Base-by-base conservation (phyloP, 2,888 invertebrate species). In the Ichneumoninae sp. region DNA sequence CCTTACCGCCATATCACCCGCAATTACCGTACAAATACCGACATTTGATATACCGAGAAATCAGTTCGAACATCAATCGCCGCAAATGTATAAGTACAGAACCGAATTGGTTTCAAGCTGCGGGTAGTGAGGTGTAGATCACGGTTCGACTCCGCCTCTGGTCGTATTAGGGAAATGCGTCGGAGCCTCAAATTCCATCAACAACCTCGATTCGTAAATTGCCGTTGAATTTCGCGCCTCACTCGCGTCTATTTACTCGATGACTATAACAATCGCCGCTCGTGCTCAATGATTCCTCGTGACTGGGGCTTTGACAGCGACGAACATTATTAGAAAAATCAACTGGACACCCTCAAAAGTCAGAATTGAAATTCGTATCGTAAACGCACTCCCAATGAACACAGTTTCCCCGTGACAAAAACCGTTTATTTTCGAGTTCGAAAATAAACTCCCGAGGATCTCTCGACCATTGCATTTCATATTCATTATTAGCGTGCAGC, bases 401-500 rank as follows among this genome's bases (percentile, higher is more conserved):
- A 60, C 30, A n/a, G 33, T 33, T 62, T n/a, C 52, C n/a, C 7
- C n/a, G 60, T 62, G 13, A 30, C 13, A 62, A 62, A 62, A 62
- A 62, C 13, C 7, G 30, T 30, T n/a, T n/a, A n/a, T n/a, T n/a
- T n/a, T n/a, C n/a, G 36, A 40, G 22, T 44, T 62, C 22, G 22
- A n/a, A 26, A 33, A 50, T 68, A 60, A 40, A 77, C 54, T 70
- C 57, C 30, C 52, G 22, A 47, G 16, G 52, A 52, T 75, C 71
- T 71, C 78, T 76, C 36, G 36, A 50, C n/a, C 81, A 72, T 16
- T 70, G 85, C 85, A 89, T 88, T 88, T 88, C 86, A 86, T 89
- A 89, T 90, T 90, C 90, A 89, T 90, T 89, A 90, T 89, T 90
- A 87, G 88, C 78, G 86, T 86, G 86, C 89, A 87, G 87, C 85